Evolutionary conservation across 2,888 invertebrate genomes (phyloP), one percentile per base, ranked within the genome.

Genomic region (Philhelius pedissequus): DNA sequence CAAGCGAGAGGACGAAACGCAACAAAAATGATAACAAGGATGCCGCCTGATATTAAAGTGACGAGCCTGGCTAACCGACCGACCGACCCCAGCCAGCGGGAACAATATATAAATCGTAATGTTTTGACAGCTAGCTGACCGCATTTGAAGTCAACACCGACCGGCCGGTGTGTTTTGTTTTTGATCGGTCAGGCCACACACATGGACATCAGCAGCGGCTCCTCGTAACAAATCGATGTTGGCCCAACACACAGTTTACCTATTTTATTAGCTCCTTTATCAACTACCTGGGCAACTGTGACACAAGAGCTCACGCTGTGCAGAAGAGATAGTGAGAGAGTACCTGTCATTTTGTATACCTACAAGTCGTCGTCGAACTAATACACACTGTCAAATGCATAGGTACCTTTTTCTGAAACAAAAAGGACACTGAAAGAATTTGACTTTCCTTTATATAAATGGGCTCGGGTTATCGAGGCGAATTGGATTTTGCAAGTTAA

Each of bases 91-190:
- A 11, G 40, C 71, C 79, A 70, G 80, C 70, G 80, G 76, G 75
- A 75, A 84, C 80, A 84, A 80, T 71, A 90, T 71, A 90, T 90
- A 91, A 91, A 90, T 90, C 89, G 89, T 89, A 86, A 87, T 90
- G 90, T 90, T 90, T 89, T 90, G 90, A 90, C 90, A 91, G 90
- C 87, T 80, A 89, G 88, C 87, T 89, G 89, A 90, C 90, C 90
- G 88, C 90, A 90, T 89, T 88, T 88, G 84, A 84, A 79, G 80
- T 84, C 84, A 80, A 84, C 84, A 84, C 84, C 56, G 27, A 8
- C 52, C n/a, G 9, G 48, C 13, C 48, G 5, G 48, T 8, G 54
- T 32, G 40, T 64, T 56, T 56, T 7, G 18, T 6, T 62, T 80
- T 75, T 84, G 83, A 84, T 84, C 83, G 78, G 75, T 62, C 54